Base-by-base conservation (phyloP, 2,888 invertebrate genomes). In the Lithophane leautieri region DNA sequence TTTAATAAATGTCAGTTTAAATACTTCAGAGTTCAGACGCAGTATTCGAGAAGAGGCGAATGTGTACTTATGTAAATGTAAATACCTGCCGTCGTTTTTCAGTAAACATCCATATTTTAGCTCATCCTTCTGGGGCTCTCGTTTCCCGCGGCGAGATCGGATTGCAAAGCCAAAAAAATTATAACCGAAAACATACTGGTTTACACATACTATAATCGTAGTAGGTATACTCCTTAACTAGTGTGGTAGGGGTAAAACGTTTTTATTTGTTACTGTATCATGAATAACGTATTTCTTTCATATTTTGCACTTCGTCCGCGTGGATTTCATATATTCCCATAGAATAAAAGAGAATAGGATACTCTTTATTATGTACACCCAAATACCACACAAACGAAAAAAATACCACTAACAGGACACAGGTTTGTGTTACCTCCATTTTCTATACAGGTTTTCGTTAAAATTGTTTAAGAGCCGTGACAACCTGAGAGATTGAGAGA, bases 161-260 rank as follows among this genome's bases (percentile, higher is more conserved):
- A 73, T 56, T 56, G 50, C 50, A 56, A 70, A 66, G 52, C n/a
- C 40, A 50, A 28, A 63, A 47, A n/a, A 60, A 22, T 12, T 44
- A 54, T 54, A 72, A 50, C 42, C 19, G 73, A 16, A 58, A 50
- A 44, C 14, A 11, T 34, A 28, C 40, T 47, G 54, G 54, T 63
- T 22, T 54, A 34, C 42, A 16, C 9, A 14, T 14, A 16, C 7
- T 70, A 7, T 25, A 44, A 19, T 1, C 12, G 2, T 11, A 22
- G 22, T 60, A 58, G 8, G 34, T 28, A 19, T 19, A 28, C 34
- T 34, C 22, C n/a, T 62, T n/a, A 9, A 40, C 62, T 25, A 42
- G 14, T 12, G 58, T 28, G 14, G 60, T 22, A 60, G 42, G 28
- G 28, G 61, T 22, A 7, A 11, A 19, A 25, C 19, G 42, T 44